These are phyloP conservation scores for Lamproptera curius DNA, from an alignment of 2,888 invertebrate species.

Conservation along the genomic window DNA sequence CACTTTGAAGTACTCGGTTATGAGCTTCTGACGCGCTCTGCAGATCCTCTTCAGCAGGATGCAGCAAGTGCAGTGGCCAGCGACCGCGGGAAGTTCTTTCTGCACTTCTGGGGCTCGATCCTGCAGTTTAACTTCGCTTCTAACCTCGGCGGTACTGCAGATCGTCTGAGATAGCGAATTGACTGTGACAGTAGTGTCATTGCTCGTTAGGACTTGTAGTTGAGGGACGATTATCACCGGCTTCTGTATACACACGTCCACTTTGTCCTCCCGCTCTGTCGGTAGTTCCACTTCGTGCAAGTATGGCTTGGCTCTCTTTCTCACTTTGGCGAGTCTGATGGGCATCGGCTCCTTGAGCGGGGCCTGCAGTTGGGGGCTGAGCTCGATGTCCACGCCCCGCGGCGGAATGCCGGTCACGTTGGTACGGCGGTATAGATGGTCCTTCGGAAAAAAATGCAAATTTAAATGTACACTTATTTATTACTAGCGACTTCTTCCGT, in stretches of 20 bases:
- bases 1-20: slow-evolving; percentile 61
- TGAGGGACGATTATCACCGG: background rate
- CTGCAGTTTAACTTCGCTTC: too few relatives aligned
- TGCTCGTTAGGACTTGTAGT: background rate
- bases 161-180: slow-evolving; percentile 30
- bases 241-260: background rate
- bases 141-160: slow-evolving; percentile 6
- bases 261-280: too few relatives aligned
- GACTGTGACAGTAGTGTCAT: slow-evolving; percentile 37
- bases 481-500: too few relatives aligned
- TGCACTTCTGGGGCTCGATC: too few relatives aligned
- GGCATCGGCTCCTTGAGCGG: background rate
- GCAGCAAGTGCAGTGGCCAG: slow-evolving; percentile 59
- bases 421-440: slow-evolving; percentile 29
- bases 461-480: too few relatives aligned
- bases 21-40: slow-evolving; percentile 41
- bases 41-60: slow-evolving; percentile 42
- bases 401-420: slow-evolving; percentile 28
- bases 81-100: too few relatives aligned
- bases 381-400: slow-evolving; percentile 39
- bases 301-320: too few relatives aligned
- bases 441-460: background rate
- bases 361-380: slow-evolving; percentile 27
- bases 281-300: too few relatives aligned
- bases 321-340: too few relatives aligned